Evolutionary conservation across 1,140 invertebrate genomes (phyloP).

Genomic region (Doryteuthis pealeii): DNA sequence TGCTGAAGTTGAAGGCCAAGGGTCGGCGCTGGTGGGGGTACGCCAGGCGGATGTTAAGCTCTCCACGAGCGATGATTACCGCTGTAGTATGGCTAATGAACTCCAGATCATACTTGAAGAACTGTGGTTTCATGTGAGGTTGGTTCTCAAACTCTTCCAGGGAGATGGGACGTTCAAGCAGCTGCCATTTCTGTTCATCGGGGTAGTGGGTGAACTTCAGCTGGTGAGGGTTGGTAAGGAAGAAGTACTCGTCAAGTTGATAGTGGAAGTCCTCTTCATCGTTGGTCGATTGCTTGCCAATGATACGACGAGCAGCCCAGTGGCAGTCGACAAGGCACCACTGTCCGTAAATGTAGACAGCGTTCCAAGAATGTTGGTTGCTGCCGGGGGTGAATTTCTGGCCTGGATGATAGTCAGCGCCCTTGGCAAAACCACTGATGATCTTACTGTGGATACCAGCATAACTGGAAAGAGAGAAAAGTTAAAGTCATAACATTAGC

Average conservation of each 20-base stretch:
- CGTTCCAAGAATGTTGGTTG: conserved; percentile 60
- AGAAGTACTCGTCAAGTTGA: conserved; percentile 60
- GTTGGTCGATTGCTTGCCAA: conserved; percentile 53
- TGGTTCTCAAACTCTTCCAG: conserved; percentile 60
- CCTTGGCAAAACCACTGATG: conserved; percentile 60
- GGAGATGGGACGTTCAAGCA: conserved; percentile 49
- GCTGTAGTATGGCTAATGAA: conserved; percentile 57
- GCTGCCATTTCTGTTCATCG: conserved; percentile 58
- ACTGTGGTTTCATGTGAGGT: conserved; percentile 60
- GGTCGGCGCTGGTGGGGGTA: conserved; percentile 48
- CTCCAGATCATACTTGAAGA: conserved; percentile 60
- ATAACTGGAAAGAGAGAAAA: conserved; percentile 43
- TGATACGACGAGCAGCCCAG: conserved; percentile 59
- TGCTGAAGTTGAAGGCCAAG: conserved; percentile 58
- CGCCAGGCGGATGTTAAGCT: conserved; percentile 49
- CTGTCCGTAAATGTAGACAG: conserved; percentile 57
- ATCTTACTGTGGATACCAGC: conserved; percentile 59
- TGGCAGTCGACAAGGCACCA: conserved; percentile 60
- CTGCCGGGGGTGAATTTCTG: conserved; percentile 55
- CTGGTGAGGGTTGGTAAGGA: conserved; percentile 58
- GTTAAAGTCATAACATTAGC: neutral
- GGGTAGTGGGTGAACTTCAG: conserved; percentile 61
- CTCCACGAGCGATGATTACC: conserved; percentile 52
- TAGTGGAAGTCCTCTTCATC: conserved; percentile 54
- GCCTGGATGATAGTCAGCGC: conserved; percentile 59